A percentile compares a stretch with the other conserved stretches of the same genome.
These are phyloP conservation scores for Scylla paramamosain DNA, from an alignment of 1,140 invertebrate species.

Conservation along the genomic window DNA sequence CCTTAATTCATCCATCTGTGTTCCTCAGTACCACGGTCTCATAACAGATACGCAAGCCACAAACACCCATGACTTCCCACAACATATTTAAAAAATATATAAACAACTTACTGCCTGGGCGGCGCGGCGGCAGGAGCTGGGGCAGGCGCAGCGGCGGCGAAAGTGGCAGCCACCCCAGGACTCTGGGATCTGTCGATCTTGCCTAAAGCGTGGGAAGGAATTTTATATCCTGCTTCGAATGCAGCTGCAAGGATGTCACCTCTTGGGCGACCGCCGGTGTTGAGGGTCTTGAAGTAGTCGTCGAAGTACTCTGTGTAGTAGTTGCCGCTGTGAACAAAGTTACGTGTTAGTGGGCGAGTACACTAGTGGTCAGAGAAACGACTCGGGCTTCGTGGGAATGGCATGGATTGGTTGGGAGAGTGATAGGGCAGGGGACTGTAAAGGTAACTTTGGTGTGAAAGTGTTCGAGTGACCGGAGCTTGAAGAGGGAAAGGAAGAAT, in stretches of 20 bases:
- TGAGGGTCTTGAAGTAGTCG: conserved; percentile 71
- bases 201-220: conserved; percentile 32
- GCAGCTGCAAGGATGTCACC: conserved; percentile 71
- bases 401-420: neutral
- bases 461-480: no score
- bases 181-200: neutral
- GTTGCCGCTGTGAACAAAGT: conserved; percentile 51
- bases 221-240: conserved; percentile 60
- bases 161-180: neutral
- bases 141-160: no score
- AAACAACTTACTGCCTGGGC: neutral
- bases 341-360: neutral
- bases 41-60: no score
- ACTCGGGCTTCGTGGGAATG: neutral
- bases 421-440: neutral
- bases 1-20: no score
- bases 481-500: no score
- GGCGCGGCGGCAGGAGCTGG: neutral
- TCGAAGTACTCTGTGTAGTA: conserved; percentile 76
- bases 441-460: no score
- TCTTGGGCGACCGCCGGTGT: neutral
- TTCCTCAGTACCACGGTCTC: no score
- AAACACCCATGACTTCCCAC: no score
- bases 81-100: no score
- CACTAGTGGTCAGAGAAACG: neutral